Evolutionary conservation across 2,888 invertebrate species (phyloP).

Genomic region (Tribolium freemani): DNA sequence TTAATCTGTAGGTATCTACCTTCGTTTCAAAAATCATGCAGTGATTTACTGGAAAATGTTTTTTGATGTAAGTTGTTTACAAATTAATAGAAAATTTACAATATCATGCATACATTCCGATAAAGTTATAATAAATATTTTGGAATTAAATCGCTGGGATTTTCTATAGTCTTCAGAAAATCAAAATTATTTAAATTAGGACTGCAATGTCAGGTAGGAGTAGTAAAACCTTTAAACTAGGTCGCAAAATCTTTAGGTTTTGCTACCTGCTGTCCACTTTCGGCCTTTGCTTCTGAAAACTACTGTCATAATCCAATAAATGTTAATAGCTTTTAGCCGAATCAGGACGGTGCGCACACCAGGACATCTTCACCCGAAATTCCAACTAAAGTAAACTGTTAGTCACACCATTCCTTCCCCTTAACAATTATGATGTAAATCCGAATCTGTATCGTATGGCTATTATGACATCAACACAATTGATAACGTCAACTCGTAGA

Average conservation of each 20-base stretch:
- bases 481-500: constrained; percentile 49
- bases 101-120: no score
- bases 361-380: neutral
- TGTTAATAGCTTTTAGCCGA: constrained; percentile 1
- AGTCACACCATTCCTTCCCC: neutral
- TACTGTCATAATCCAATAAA: constrained; percentile 4
- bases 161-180: no score
- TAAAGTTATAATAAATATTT: no score
- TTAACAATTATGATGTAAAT: constrained; percentile 34
- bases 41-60: no score
- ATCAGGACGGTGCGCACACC: neutral
- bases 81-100: no score
- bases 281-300: neutral
- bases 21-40: no score
- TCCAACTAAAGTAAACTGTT: constrained; percentile 3
- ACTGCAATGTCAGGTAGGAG: no score
- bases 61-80: no score
- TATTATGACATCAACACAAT: constrained; percentile 57
- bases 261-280: neutral
- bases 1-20: no score
- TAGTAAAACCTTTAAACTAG: neutral
- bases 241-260: neutral
- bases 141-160: no score
- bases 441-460: constrained; percentile 20
- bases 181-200: no score